A percentile compares a stretch with the other conserved stretches of the same genome.
phyloP scores from a whole-genome alignment of 2,888 invertebrate genomes.

The Dicranocentrus wangi region DNA sequence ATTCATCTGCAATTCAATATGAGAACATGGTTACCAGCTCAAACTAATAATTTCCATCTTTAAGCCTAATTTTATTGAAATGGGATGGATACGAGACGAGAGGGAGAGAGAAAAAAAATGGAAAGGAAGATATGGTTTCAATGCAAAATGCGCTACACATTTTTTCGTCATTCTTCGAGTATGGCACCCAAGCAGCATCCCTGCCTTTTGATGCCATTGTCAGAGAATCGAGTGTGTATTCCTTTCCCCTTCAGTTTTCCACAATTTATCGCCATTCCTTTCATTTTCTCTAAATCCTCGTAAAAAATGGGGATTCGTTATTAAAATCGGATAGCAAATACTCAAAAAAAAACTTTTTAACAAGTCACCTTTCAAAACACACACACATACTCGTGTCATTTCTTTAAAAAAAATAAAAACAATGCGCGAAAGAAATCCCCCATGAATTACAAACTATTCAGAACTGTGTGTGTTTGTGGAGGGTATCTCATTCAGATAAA shows the following conservation, averaged over 20 bases:
- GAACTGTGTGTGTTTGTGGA: background rate
- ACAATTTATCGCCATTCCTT: slow-evolving; percentile 49
- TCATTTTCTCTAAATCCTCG: slow-evolving; percentile 37
- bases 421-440: background rate
- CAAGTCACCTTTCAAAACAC: background rate
- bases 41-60: slow-evolving; percentile 25
- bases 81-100: background rate
- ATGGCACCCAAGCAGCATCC: too few species aligned
- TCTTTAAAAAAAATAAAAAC: slow-evolving; percentile 1
- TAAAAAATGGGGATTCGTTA: slow-evolving; percentile 27
- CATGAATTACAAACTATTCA: background rate
- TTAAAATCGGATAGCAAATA: slow-evolving; percentile 9
- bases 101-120: background rate
- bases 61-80: slow-evolving; percentile 48
- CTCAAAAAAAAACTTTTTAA: background rate
- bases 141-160: background rate
- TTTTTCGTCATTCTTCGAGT: background rate
- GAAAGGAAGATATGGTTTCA: background rate
- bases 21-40: background rate
- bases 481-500: background rate
- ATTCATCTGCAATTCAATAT: slow-evolving; percentile 11
- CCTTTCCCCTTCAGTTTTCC: background rate
- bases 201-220: background rate
- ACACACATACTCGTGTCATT: background rate
- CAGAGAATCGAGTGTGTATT: background rate